A percentile compares a stretch with the other conserved stretches of the same genome.
Evolutionary conservation across 2,797 vertebrate genomes (phyloP).

Genomic region (Tachyglossus aculeatus): DNA sequence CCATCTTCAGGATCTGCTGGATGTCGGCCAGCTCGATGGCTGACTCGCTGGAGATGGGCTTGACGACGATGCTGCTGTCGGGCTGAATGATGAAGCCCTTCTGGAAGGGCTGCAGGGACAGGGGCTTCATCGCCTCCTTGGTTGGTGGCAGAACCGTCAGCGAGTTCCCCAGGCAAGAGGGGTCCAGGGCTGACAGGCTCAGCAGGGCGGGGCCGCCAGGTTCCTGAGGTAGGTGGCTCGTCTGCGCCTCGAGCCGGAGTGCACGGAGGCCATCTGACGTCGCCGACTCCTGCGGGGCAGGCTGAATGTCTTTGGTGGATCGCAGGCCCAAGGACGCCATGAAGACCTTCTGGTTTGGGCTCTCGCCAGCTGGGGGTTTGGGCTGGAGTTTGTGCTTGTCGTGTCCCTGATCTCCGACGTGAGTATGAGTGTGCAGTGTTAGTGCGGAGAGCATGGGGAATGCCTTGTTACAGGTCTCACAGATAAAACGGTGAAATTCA

Average conservation of each 20-base stretch:
- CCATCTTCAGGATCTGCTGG: conserved; percentile 96
- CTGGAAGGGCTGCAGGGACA: conserved; percentile 91
- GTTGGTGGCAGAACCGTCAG: conserved; percentile 79
- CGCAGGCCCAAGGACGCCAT: conserved; percentile 88
- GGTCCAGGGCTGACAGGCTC: conserved; percentile 84
- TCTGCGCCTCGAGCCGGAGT: conserved; percentile 85
- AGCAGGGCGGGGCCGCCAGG: conserved; percentile 73
- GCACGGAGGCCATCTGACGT: conserved; percentile 87
- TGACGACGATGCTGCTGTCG: conserved; percentile 86
- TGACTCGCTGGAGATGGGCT: conserved; percentile 82
- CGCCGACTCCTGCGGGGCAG: conserved; percentile 77
- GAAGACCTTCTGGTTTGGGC: conserved; percentile 80
- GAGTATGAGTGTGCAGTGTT: conserved; percentile 82
- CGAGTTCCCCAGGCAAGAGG: conserved; percentile 71
- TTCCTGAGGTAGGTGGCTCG: conserved; percentile 91
- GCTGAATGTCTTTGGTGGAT: conserved; percentile 82
- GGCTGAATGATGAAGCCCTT: conserved; percentile 91
- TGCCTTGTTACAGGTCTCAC: conserved; percentile 91
- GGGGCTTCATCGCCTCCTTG: conserved; percentile 82
- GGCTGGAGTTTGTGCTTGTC: conserved; percentile 64
- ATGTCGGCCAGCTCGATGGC: conserved; percentile 91
- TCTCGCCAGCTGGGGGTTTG: conserved; percentile 7
- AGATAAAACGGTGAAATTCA: conserved; percentile 92
- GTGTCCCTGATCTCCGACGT: conserved; percentile 60
- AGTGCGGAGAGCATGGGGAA: conserved; percentile 91